These are phyloP conservation scores for Stegodyphus dumicola DNA, from an alignment of 1,140 invertebrate genomes.

Conservation along the genomic window DNA sequence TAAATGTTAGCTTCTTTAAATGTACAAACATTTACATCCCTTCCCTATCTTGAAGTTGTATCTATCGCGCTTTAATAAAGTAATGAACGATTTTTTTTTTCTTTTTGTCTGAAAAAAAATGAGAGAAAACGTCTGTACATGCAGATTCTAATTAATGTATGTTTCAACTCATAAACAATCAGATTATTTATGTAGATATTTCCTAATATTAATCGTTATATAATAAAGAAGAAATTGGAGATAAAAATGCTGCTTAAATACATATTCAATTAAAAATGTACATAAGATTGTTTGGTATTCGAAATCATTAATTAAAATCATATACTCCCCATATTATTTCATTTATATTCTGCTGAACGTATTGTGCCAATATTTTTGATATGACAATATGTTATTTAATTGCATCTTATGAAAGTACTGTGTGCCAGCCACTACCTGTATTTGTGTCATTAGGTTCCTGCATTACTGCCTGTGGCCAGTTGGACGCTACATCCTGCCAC, in stretches of 20 bases:
- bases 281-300: no score
- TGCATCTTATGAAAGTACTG: conserved; percentile 15
- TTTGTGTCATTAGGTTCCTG: conserved; percentile 57
- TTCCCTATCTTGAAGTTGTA: no score
- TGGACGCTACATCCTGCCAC: conserved; percentile 39
- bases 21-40: no score
- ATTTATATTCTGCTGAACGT: background rate
- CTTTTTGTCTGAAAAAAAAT: background rate
- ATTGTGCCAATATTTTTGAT: conserved; percentile 37
- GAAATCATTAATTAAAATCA: no score
- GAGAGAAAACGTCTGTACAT: background rate
- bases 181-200: no score
- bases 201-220: no score
- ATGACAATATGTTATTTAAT: conserved; percentile 10
- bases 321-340: no score
- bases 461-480: conserved; percentile 59
- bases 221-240: no score
- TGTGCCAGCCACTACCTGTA: conserved; percentile 53
- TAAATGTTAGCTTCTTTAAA: no score
- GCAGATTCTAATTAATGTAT: background rate
- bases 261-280: no score
- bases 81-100: background rate
- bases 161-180: background rate
- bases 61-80: no score
- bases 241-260: no score